Evolutionary conservation across 2,113 vertebrate species (phyloP).

Genomic region (Casuarius casuarius): DNA sequence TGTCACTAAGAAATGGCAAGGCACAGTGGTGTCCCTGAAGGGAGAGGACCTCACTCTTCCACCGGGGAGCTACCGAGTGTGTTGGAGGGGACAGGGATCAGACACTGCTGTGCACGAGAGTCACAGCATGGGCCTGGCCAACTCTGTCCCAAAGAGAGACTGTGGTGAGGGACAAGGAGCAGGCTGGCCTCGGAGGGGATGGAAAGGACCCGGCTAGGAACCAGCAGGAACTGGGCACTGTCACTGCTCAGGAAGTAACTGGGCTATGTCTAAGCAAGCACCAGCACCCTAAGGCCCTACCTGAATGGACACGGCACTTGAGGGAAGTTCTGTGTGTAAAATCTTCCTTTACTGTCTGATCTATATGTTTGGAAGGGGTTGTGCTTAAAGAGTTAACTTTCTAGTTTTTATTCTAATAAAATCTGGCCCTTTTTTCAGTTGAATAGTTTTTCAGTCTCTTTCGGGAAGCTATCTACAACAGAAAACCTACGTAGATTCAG

Average conservation of each 20-base stretch:
- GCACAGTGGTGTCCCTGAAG: neutral
- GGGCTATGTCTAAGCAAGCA: neutral
- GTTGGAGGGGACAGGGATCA: accelerated
- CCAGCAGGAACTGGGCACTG: no score
- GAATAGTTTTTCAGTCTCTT: neutral
- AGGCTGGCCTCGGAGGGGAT: neutral
- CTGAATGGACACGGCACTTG: neutral
- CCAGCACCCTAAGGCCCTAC: accelerated
- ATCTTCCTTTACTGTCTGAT: neutral
- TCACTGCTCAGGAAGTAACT: neutral
- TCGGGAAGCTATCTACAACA: neutral
- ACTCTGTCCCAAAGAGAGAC: neutral
- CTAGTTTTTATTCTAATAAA: neutral
- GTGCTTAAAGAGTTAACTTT: neutral
- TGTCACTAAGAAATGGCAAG: accelerated
- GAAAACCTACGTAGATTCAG: neutral
- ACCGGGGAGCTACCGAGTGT: neutral
- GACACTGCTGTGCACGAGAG: neutral
- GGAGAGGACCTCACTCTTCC: neutral
- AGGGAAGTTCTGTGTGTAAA: neutral
- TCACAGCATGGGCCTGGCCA: neutral
- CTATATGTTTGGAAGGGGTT: neutral
- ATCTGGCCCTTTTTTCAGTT: neutral
- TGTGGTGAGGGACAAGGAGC: neutral
- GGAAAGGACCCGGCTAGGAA: neutral